Evolutionary conservation across 2,797 vertebrate species (phyloP).

Genomic region (Cossypha polioptera): DNA sequence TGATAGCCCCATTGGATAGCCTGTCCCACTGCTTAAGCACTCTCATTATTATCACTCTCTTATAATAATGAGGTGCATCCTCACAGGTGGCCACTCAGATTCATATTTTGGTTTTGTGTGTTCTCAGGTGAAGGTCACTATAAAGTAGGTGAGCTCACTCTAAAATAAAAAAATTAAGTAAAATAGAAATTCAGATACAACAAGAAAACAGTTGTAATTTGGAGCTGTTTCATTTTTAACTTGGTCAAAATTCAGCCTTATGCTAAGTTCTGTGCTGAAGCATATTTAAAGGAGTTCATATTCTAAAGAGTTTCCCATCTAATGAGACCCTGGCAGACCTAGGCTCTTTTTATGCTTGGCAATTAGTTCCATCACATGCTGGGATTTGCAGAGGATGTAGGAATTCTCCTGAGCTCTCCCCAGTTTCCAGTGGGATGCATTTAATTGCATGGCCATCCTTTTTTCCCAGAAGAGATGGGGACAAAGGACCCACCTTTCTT

Average conservation of each 20-base stretch:
- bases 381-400: background rate
- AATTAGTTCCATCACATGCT: slow-evolving; percentile 1
- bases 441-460: background rate
- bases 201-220: background rate
- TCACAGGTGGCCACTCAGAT: background rate
- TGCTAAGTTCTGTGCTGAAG: background rate
- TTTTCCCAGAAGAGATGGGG: background rate
- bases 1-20: background rate
- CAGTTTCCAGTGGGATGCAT: background rate
- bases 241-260: background rate
- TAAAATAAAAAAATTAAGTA: background rate
- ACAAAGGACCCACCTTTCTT: background rate
- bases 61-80: background rate
- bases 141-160: background rate
- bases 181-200: background rate
- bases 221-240: background rate
- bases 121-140: background rate
- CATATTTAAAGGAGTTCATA: background rate
- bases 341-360: background rate
- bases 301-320: background rate
- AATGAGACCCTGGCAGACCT: background rate
- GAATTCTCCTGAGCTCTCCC: background rate
- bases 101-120: background rate
- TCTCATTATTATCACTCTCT: background rate
- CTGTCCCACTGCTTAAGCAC: background rate